Percentiles rank a stretch among this genome's conserved stretches.
phyloP scores from a whole-genome alignment of 2,797 vertebrate genomes.

The Stomatorhinus walkeri region DNA sequence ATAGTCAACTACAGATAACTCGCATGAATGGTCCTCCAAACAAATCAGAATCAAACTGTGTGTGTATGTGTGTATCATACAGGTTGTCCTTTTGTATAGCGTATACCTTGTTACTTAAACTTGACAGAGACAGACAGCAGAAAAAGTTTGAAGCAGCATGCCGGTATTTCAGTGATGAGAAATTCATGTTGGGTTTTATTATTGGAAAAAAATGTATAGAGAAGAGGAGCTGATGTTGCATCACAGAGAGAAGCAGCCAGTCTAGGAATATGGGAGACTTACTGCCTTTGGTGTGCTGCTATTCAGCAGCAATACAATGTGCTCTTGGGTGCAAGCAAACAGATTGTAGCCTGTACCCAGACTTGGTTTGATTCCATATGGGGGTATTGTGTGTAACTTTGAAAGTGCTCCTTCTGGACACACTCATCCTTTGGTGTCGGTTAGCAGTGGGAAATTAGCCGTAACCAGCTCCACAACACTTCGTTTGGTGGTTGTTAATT shows the following conservation, averaged over 20 bases:
- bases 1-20: background rate
- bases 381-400: background rate
- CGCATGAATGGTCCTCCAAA: background rate
- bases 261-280: background rate
- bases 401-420: background rate
- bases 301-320: background rate
- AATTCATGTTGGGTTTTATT: background rate
- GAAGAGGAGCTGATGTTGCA: background rate
- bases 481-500: background rate
- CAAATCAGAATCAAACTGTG: background rate
- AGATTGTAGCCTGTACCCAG: background rate
- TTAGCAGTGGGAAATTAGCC: too few relatives aligned
- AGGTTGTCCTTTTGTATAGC: constrained; percentile 16
- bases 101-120: constrained; percentile 40
- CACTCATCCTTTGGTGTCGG: background rate
- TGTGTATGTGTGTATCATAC: background rate
- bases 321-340: background rate
- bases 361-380: constrained; percentile 7
- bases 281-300: background rate
- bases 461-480: background rate
- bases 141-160: constrained; percentile 10
- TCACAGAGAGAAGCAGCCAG: background rate
- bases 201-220: background rate
- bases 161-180: background rate
- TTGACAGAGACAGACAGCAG: background rate